Percentiles rank a stretch among this genome's conserved stretches.
These are phyloP conservation scores for Neoarius graeffei DNA, from an alignment of 2,113 vertebrate genomes.

Conservation along the genomic window DNA sequence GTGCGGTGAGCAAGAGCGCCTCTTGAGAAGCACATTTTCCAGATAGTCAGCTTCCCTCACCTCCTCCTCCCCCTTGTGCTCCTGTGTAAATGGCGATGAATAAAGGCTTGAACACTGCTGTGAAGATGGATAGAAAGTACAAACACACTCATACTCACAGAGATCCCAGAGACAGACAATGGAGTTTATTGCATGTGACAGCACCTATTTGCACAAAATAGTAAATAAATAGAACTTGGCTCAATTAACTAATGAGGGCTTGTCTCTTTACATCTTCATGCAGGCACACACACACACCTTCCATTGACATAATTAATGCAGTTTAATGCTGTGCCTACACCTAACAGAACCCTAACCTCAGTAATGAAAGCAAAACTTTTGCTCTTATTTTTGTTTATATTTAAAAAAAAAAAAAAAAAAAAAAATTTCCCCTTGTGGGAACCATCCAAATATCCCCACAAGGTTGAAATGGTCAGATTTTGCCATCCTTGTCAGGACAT, in stretches of 20 bases:
- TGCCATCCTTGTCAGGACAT: too few species aligned
- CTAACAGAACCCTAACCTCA: too few species aligned
- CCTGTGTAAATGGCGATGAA: constrained; percentile 11
- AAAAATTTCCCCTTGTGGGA: too few species aligned
- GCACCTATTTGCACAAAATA: constrained; percentile 31
- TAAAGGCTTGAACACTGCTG: constrained; percentile 39
- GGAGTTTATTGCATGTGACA: constrained; percentile 29
- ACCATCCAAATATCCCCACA: too few species aligned
- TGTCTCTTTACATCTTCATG: neutral
- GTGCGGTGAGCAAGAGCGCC: neutral
- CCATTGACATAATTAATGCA: too few species aligned
- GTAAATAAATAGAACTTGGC: constrained; percentile 44
- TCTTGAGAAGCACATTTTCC: constrained; percentile 31
- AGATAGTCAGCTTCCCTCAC: constrained; percentile 27
- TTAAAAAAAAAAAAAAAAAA: too few species aligned
- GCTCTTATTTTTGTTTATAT: too few species aligned
- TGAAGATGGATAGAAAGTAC: constrained; percentile 43
- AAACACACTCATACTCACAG: constrained; percentile 27
- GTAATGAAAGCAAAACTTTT: too few species aligned
- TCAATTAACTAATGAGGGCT: constrained; percentile 54
- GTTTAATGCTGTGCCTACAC: too few species aligned
- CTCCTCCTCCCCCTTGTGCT: constrained; percentile 9
- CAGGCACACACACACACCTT: too few species aligned
- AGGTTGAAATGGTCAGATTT: too few species aligned
- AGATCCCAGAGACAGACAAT: constrained; percentile 9